Evolutionary conservation across 2,888 invertebrate species (phyloP).

Genomic region (Lycocerus yunnanus): DNA sequence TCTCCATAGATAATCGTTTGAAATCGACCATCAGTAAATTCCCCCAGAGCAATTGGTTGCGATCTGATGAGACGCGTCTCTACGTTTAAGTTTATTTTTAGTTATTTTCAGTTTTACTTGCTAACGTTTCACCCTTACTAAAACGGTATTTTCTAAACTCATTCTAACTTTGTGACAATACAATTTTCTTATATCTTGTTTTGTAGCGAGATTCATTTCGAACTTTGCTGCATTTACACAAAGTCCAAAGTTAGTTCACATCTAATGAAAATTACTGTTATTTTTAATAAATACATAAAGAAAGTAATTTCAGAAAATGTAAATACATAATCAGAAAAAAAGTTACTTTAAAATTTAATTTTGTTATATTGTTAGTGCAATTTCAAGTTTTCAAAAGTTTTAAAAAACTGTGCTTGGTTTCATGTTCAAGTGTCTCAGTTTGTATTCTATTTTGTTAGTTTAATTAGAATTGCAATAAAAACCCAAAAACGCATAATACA

Average conservation of each 20-base stretch:
- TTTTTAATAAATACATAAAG: slow-evolving; percentile 34
- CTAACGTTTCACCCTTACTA: slow-evolving; percentile 21
- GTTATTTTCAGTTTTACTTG: slow-evolving; percentile 31
- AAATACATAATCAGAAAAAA: slow-evolving; percentile 10
- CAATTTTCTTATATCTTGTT: slow-evolving; percentile 46
- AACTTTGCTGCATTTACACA: slow-evolving; percentile 46
- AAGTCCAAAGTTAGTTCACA: slow-evolving; percentile 35
- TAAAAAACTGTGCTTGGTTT: background rate
- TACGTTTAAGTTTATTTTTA: slow-evolving; percentile 27
- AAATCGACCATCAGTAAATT: slow-evolving; percentile 22
- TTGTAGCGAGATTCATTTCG: slow-evolving; percentile 39
- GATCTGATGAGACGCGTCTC: slow-evolving; percentile 18
- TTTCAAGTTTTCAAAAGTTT: background rate
- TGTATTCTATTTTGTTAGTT: background rate
- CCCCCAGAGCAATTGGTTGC: slow-evolving; percentile 27
- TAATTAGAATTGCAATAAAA: too few species aligned
- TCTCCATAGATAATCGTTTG: slow-evolving; percentile 26
- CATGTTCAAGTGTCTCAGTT: background rate
- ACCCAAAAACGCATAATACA: too few species aligned
- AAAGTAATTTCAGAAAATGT: slow-evolving; percentile 35
- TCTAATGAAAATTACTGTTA: slow-evolving; percentile 43
- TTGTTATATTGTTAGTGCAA: background rate
- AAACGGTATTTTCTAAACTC: slow-evolving; percentile 38
- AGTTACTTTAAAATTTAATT: background rate
- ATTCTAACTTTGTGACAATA: slow-evolving; percentile 42